Evolutionary conservation across 2,888 invertebrate genomes (phyloP), one percentile per base, ranked within the genome.

Genomic region (Belgica antarctica): DNA sequence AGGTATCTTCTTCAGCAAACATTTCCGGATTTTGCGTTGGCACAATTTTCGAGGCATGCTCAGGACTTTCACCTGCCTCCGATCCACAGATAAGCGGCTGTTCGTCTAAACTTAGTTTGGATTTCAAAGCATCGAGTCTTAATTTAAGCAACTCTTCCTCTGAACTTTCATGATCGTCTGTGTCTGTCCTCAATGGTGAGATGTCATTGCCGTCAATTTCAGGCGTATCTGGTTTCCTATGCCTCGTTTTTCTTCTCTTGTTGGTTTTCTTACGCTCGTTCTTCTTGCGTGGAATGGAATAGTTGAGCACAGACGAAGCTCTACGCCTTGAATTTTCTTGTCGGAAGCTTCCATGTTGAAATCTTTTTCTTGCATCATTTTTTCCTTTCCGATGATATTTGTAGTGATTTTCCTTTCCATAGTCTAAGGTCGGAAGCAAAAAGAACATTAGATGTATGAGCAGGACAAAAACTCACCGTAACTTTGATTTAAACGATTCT

Each of bases 351-450:
- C 27, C 52, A 19, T 5, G 59, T 27, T 15, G 17, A 3, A 22
- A 59, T 1, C 10, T 27, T 59, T 52, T 52, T 52, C 52, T n/a
- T n/a, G n/a, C n/a, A n/a, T n/a, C n/a, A n/a, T n/a, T 52, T 52
- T 22, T 52, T 52, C 59, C 5, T 15, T 25, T 12, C 25, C 24
- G 46, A 34, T 19, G 36, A 25, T 46, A 1, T 41, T 36, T 12
- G 24, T 46, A 68, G 12, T 47, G 65, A 57, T 68, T 68, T 19
- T 68, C 68, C 24, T 68, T 68, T 1, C 31, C 41, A n/a, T 41
- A 63, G 1, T 68, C 68, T 7, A 1, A 59, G n/a, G n/a, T n/a
- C n/a, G 25, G 59, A 59, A 22, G 22, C 8, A 4, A 22, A n/a
- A 17, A 17, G 19, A 52, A 5, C 12, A 31, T 31, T 31, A 8